A percentile compares a stretch with the other conserved stretches of the same genome.
These are phyloP conservation scores for Hassar affinis DNA, from an alignment of 2,113 vertebrate genomes.

Conservation along the genomic window DNA sequence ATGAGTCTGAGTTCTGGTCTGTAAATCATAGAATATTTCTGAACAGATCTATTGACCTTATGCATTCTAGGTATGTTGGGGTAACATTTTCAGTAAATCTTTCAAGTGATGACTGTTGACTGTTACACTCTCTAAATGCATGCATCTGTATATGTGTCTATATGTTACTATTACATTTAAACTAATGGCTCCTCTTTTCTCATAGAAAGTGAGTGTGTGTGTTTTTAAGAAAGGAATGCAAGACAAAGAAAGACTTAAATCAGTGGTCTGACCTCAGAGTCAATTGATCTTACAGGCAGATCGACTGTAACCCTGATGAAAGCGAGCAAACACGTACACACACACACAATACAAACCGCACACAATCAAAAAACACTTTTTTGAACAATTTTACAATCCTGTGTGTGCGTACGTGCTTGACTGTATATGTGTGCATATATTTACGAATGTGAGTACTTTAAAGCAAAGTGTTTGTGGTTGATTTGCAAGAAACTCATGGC, in stretches of 20 bases:
- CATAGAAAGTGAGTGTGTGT: not conserved
- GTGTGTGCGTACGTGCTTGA: not conserved
- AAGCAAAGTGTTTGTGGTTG: too few species aligned
- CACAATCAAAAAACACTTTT: not conserved
- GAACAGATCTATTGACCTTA: not conserved
- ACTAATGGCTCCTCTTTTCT: not conserved
- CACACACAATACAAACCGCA: not conserved
- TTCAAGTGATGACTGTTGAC: too few species aligned
- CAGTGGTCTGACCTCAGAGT: conserved; percentile 8
- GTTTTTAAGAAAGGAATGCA: not conserved
- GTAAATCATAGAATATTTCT: not conserved
- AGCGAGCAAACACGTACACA: not conserved
- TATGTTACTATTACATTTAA: not conserved
- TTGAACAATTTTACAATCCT: not conserved
- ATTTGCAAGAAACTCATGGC: too few species aligned
- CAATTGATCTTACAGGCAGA: conserved; percentile 12
- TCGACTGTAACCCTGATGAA: not conserved
- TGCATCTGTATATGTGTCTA: not conserved
- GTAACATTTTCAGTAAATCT: too few species aligned
- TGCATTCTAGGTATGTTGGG: not conserved
- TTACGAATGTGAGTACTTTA: not conserved
- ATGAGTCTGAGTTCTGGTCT: not conserved
- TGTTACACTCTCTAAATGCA: not conserved
- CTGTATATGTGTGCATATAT: not conserved
- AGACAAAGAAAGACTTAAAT: not conserved